Evolutionary conservation across 35 echinoderm and acorn worm species (phyloP).

Genomic region (Lytechinus variegatus): DNA sequence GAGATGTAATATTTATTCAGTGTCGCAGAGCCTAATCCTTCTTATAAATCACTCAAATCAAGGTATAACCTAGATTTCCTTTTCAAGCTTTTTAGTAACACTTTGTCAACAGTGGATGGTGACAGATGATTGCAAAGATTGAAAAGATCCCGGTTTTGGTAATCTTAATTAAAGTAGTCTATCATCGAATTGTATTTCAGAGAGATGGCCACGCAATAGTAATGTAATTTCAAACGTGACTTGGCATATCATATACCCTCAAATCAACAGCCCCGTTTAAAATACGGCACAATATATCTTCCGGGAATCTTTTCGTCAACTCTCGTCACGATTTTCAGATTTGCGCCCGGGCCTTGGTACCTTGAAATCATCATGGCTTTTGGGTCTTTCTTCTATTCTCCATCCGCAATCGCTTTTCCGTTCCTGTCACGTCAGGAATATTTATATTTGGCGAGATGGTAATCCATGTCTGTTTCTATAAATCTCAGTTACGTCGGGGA

Average conservation of each 20-base stretch:
- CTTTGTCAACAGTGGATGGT: not conserved
- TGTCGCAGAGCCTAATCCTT: not conserved
- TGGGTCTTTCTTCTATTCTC: not conserved
- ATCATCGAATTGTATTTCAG: not conserved
- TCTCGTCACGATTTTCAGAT: not conserved
- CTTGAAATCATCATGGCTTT: too few species aligned
- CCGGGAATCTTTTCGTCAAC: too few species aligned
- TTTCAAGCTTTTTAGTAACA: not conserved
- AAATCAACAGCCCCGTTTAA: not conserved
- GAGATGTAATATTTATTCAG: not conserved
- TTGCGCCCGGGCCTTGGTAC: not conserved
- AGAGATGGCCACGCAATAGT: not conserved
- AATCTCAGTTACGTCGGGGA: not conserved
- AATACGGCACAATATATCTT: not conserved
- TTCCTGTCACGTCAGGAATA: not conserved
- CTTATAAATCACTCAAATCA: not conserved
- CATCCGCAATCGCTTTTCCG: not conserved
- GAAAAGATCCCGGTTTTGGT: not conserved
- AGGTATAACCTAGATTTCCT: not conserved
- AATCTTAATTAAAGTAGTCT: not conserved
- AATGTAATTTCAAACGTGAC: not conserved
- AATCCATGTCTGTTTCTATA: constrained; percentile 19
- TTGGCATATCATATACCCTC: not conserved
- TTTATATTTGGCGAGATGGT: not conserved
- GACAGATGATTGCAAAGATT: not conserved